A percentile compares a stretch with the other conserved stretches of the same genome.
phyloP scores from a whole-genome alignment of 2,797 vertebrate species.

The Alexandromys oeconomus region DNA sequence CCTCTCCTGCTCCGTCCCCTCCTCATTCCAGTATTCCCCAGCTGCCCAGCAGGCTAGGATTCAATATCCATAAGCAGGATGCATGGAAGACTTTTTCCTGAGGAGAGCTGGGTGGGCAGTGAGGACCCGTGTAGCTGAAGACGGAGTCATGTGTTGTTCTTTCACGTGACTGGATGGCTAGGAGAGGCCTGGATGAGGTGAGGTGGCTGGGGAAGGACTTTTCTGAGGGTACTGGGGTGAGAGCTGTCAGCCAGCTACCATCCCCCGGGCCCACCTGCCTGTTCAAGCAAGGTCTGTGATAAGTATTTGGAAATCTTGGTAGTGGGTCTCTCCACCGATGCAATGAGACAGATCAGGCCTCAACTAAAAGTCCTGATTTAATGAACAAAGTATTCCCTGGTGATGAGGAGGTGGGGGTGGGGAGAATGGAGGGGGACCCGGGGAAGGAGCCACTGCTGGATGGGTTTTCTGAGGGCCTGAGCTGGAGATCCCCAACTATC shows the following conservation, averaged over 20 bases:
- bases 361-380: too few species aligned
- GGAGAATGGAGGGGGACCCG: too few species aligned
- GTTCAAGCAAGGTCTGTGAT: not conserved
- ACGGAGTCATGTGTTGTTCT: not conserved
- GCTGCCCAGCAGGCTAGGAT: constrained; percentile 52
- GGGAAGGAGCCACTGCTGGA: too few species aligned
- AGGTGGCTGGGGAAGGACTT: not conserved
- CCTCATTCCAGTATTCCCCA: not conserved
- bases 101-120: not conserved
- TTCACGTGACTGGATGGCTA: not conserved
- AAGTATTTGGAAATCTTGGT: too few species aligned
- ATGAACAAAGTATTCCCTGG: too few species aligned
- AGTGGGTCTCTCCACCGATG: too few species aligned
- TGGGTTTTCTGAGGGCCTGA: too few species aligned
- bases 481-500: not conserved
- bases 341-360: too few species aligned
- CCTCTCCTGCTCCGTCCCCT: not conserved
- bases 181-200: not conserved
- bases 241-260: not conserved
- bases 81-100: constrained; percentile 48
- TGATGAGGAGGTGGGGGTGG: too few species aligned
- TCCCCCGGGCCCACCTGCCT: not conserved
- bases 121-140: not conserved
- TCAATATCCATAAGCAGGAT: constrained; percentile 57
- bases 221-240: not conserved